phyloP scores from a whole-genome alignment of 2,888 invertebrate genomes.

The Eupithecia centaureata region DNA sequence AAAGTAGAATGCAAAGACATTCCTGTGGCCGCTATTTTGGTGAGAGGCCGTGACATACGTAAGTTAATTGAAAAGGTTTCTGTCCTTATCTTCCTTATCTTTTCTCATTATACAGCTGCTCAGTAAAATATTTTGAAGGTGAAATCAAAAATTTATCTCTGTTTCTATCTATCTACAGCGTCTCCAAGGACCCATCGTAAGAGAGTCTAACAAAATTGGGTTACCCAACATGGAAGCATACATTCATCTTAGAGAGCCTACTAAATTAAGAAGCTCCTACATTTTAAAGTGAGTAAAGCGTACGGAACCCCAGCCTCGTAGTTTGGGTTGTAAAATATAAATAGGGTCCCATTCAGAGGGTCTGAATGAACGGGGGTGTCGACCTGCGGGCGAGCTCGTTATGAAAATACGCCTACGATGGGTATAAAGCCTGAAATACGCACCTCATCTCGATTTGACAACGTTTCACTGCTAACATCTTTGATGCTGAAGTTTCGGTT shows the following conservation, averaged over 20 bases:
- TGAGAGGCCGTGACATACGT: neutral
- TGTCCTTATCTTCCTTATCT: neutral
- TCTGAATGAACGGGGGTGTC: slow-evolving; percentile 35
- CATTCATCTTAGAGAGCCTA: neutral
- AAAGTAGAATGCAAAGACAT: neutral
- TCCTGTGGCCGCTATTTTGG: neutral
- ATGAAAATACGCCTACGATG: slow-evolving; percentile 25
- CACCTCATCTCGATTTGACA: neutral
- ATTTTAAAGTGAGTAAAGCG: neutral
- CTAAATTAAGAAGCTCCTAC: neutral
- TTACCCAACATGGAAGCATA: neutral
- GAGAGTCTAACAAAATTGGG: neutral
- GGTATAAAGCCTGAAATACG: slow-evolving; percentile 6
- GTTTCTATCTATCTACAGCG: neutral
- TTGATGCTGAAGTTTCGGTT: neutral
- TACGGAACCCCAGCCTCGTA: slow-evolving; percentile 2
- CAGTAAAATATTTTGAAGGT: no score
- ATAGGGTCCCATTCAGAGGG: slow-evolving; percentile 35
- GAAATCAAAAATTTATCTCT: neutral
- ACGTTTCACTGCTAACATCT: neutral
- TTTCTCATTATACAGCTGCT: neutral
- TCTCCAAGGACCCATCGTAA: neutral
- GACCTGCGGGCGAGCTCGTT: slow-evolving; percentile 27
- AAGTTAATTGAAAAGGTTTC: neutral
- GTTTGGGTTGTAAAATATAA: slow-evolving; percentile 36